These are phyloP conservation scores for Heliconius eleuchia DNA, from an alignment of 1,140 invertebrate genomes.

Conservation along the genomic window DNA sequence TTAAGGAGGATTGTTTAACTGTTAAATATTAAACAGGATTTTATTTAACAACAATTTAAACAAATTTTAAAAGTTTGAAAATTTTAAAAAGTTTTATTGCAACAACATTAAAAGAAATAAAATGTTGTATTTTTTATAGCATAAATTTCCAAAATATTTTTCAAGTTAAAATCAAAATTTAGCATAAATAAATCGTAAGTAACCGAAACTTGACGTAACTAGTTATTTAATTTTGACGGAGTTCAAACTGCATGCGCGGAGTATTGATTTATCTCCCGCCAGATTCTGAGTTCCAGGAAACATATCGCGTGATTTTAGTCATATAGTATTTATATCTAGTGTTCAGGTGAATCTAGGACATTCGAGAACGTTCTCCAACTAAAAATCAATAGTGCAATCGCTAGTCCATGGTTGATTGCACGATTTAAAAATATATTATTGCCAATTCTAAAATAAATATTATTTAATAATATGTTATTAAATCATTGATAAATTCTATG, in stretches of 20 bases:
- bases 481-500: no score
- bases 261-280: background rate
- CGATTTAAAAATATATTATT: no score
- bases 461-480: no score
- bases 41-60: background rate
- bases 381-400: background rate
- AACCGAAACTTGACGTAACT: background rate
- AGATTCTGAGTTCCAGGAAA: background rate
- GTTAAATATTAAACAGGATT: background rate
- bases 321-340: background rate
- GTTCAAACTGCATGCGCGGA: background rate
- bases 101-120: background rate
- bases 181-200: background rate
- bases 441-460: no score
- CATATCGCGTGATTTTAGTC: background rate
- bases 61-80: background rate
- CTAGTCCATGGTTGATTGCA: background rate
- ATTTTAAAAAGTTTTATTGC: background rate
- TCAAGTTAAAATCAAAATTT: background rate
- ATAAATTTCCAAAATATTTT: background rate
- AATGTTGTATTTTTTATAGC: background rate
- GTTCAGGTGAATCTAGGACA: background rate
- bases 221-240: background rate
- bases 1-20: background rate
- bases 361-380: background rate